Conservation (phyloP, 2,888 invertebrate genomes). For the Epinotia brunnichana region DNA sequence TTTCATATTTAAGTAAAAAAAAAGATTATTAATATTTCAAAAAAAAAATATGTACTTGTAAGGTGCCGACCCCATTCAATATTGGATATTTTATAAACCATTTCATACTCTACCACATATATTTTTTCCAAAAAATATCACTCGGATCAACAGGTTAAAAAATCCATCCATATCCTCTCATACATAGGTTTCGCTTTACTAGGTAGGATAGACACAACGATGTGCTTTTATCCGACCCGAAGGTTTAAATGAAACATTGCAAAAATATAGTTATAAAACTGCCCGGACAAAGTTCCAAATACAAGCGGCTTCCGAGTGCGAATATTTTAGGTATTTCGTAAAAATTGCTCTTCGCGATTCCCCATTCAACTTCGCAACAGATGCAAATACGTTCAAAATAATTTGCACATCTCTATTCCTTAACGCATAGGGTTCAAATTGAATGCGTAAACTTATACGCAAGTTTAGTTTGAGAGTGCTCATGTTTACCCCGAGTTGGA, state of each 20-base stretch:
- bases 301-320: slow-evolving; percentile 2
- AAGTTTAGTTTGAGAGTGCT: slow-evolving; percentile 37
- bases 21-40: too few species aligned
- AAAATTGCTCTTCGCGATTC: slow-evolving; percentile 35
- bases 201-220: too few species aligned
- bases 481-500: slow-evolving; percentile 41
- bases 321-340: slow-evolving; percentile 29
- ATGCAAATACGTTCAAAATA: slow-evolving; percentile 30
- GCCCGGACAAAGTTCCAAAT: slow-evolving; percentile 10
- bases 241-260: not conserved
- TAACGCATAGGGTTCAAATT: slow-evolving; percentile 13
- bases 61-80: too few species aligned
- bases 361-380: slow-evolving; percentile 11
- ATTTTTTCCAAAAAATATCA: too few species aligned
- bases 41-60: too few species aligned
- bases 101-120: too few species aligned
- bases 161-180: too few species aligned
- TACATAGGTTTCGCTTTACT: too few species aligned
- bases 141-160: too few species aligned
- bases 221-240: not conserved
- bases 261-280: slow-evolving; percentile 5
- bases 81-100: too few species aligned
- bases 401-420: slow-evolving; percentile 11
- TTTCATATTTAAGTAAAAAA: too few species aligned
- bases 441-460: slow-evolving; percentile 8